A percentile compares a stretch with the other conserved stretches of the same genome.
phyloP scores from a whole-genome alignment of 2,113 vertebrate species.

The Poecile atricapillus region DNA sequence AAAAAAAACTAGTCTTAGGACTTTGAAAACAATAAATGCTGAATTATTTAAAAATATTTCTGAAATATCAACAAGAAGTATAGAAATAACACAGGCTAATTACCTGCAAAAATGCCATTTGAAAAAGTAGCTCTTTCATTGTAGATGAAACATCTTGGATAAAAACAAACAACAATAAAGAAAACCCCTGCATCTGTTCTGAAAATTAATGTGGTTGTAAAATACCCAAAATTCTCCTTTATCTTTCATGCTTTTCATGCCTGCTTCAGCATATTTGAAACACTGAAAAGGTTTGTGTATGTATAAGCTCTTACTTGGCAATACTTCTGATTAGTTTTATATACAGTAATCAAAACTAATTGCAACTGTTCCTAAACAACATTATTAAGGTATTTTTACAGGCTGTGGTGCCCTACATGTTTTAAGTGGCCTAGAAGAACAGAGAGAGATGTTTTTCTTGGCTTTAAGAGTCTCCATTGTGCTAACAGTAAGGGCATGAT shows the following conservation, averaged over 20 bases:
- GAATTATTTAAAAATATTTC: conserved; percentile 39
- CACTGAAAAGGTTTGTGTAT: neutral
- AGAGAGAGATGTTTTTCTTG: neutral
- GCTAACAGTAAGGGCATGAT: neutral
- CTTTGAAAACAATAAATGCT: conserved; percentile 1
- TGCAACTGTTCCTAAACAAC: neutral
- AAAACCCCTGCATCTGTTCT: neutral
- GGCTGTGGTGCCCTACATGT: neutral
- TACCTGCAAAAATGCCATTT: conserved; percentile 26
- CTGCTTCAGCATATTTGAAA: conserved; percentile 24
- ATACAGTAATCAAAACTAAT: neutral
- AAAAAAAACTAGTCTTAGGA: neutral
- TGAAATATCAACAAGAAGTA: neutral
- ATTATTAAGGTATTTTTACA: neutral
- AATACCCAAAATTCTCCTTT: neutral
- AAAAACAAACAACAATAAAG: neutral
- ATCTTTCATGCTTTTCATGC: neutral
- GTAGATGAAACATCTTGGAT: neutral
- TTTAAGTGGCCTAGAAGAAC: neutral
- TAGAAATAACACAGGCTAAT: neutral
- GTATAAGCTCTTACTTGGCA: neutral
- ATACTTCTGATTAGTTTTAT: conserved; percentile 1
- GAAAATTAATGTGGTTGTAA: neutral
- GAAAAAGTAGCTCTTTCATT: neutral
- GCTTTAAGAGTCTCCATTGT: neutral